Evolutionary conservation across 2,797 vertebrate species (phyloP).

Genomic region (Enteromius anoplus): DNA sequence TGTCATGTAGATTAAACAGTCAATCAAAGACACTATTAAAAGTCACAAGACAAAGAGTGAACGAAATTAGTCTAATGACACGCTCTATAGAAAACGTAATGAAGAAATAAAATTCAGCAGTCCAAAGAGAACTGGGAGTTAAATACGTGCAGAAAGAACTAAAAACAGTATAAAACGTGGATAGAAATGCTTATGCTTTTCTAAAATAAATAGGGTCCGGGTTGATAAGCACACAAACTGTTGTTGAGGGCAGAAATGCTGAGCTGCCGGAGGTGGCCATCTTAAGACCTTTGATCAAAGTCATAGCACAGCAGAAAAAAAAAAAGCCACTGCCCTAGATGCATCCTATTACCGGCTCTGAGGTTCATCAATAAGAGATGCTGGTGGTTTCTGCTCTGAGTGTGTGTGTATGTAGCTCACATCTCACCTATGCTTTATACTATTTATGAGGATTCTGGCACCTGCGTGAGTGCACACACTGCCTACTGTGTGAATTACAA

Average conservation of each 20-base stretch:
- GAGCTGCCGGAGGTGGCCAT: conserved; percentile 48
- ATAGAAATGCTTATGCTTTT: conserved; percentile 6
- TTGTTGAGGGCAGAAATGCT: conserved; percentile 40
- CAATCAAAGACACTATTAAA: neutral
- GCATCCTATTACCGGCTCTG: conserved; percentile 79
- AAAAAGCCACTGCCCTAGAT: conserved; percentile 73
- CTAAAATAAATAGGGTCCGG: neutral
- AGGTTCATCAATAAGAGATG: conserved; percentile 80
- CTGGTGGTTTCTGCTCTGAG: conserved; percentile 68
- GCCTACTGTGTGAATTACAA: conserved; percentile 73
- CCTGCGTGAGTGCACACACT: conserved; percentile 58
- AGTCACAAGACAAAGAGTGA: neutral
- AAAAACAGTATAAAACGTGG: neutral
- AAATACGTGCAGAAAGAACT: conserved; percentile 12
- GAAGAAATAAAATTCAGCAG: conserved; percentile 6
- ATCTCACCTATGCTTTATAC: conserved; percentile 76
- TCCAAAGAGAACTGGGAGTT: conserved; percentile 1
- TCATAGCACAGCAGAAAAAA: conserved; percentile 55
- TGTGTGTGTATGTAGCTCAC: conserved; percentile 64
- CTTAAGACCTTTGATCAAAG: conserved; percentile 59
- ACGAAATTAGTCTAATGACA: neutral
- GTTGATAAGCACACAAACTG: conserved; percentile 51
- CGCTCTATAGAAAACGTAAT: neutral
- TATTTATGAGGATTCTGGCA: conserved; percentile 79
- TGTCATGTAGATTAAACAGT: neutral